These are phyloP conservation scores for Muricea muricata DNA, from an alignment of 92 coral and sea anemone genomes.

Conservation along the genomic window DNA sequence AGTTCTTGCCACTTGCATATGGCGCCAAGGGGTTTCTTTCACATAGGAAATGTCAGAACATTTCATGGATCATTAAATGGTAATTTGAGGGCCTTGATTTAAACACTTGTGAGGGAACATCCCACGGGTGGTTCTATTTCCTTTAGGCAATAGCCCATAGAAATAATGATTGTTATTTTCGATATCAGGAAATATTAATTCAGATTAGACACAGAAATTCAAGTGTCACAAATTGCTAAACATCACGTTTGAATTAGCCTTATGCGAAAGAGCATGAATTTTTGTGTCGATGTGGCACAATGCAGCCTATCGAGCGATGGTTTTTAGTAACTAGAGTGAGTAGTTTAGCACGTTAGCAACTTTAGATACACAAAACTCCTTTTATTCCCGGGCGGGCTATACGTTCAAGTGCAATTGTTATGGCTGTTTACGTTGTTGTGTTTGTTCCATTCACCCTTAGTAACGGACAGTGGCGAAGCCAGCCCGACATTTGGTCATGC, in stretches of 20 bases:
- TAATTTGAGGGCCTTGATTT: background rate
- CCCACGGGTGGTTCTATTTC: background rate
- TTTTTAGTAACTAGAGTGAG: too few relatives aligned
- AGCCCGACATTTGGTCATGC: too few relatives aligned
- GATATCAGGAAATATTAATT: background rate
- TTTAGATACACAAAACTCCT: too few relatives aligned
- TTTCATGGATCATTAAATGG: background rate
- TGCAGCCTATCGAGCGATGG: too few relatives aligned
- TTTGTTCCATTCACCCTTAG: too few relatives aligned
- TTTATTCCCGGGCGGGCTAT: too few relatives aligned
- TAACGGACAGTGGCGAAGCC: too few relatives aligned
- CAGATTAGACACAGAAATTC: background rate
- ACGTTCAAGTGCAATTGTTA: too few relatives aligned
- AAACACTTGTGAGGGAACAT: background rate
- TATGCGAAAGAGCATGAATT: background rate
- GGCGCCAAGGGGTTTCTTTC: background rate
- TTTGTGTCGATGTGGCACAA: too few relatives aligned
- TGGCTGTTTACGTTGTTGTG: too few relatives aligned
- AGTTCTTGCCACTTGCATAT: background rate
- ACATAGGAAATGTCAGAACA: background rate
- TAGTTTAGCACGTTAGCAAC: too few relatives aligned
- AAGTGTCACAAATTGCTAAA: background rate
- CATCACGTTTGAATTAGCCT: background rate
- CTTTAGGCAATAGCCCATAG: constrained; percentile 8
- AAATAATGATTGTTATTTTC: background rate